These are phyloP conservation scores for Acronicta leporina DNA, from an alignment of 2,888 invertebrate species.

Conservation along the genomic window DNA sequence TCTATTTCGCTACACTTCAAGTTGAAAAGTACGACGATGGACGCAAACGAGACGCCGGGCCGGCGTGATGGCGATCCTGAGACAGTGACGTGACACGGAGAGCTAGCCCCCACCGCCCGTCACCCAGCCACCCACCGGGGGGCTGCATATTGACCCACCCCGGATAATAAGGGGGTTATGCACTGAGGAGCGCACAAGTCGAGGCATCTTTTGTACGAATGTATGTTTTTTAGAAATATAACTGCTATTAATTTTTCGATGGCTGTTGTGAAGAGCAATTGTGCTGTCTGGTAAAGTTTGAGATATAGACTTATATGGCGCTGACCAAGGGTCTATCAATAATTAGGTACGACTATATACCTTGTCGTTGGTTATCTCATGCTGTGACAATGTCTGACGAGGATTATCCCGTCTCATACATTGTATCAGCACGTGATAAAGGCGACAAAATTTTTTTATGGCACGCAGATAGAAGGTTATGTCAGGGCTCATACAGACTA, in stretches of 20 bases:
- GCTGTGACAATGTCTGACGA: too few species aligned
- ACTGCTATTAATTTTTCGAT: conserved; percentile 49
- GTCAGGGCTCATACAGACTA: too few species aligned
- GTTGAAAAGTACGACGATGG: conserved; percentile 79
- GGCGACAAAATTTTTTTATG: too few species aligned
- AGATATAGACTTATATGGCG: not conserved
- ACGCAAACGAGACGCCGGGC: conserved; percentile 83
- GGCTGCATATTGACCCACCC: conserved; percentile 76
- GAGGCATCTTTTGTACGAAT: conserved; percentile 77
- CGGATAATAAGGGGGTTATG: conserved; percentile 84
- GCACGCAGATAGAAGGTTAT: too few species aligned
- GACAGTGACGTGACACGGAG: conserved; percentile 86
- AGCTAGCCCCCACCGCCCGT: conserved; percentile 59
- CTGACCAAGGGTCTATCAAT: too few species aligned
- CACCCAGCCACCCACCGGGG: conserved; percentile 52
- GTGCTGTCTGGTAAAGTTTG: not conserved
- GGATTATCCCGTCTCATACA: too few species aligned
- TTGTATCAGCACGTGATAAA: too few species aligned
- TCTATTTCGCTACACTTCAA: conserved; percentile 78
- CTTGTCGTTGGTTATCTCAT: too few species aligned
- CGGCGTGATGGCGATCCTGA: conserved; percentile 81
- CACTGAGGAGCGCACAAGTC: conserved; percentile 73
- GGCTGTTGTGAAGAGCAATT: conserved; percentile 15
- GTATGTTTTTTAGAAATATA: conserved; percentile 69
- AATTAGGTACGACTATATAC: too few species aligned